phyloP scores from a whole-genome alignment of 2,797 vertebrate genomes.

The Perodicticus potto region DNA sequence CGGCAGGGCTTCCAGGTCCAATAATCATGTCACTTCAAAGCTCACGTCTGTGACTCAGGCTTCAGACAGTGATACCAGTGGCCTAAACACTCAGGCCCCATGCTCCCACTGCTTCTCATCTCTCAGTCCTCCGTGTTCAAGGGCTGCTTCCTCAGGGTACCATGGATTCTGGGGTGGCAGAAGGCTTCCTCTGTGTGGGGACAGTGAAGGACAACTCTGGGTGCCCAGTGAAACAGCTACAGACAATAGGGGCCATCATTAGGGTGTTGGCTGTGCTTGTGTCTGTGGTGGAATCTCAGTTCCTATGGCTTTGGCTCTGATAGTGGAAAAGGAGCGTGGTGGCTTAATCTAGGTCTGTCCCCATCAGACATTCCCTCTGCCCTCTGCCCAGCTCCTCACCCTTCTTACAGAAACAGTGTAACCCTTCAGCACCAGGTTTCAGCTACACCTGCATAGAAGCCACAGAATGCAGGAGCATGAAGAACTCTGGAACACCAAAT shows the following conservation, averaged over 20 bases:
- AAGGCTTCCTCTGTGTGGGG: background rate
- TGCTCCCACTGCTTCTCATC: background rate
- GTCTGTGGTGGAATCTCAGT: background rate
- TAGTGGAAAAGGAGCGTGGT: too few relatives aligned
- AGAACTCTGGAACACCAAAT: background rate
- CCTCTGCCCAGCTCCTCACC: background rate
- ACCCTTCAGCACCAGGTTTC: background rate
- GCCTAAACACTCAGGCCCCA: background rate
- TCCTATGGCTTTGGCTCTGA: background rate
- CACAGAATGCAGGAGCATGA: background rate
- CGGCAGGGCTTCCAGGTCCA: background rate
- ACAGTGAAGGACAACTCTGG: background rate
- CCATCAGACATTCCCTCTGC: background rate
- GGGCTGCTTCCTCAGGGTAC: background rate
- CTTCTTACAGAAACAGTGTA: background rate
- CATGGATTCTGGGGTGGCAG: background rate
- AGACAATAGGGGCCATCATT: rapidly evolving
- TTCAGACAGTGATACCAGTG: rapidly evolving
- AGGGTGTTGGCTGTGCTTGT: rapidly evolving
- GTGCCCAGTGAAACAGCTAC: background rate
- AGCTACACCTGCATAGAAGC: background rate
- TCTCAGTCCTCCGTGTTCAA: background rate
- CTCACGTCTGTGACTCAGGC: background rate
- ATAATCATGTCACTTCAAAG: background rate
- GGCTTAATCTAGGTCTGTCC: background rate